Evolutionary conservation across 2,888 invertebrate species (phyloP).

Genomic region (Hydrotaea cyrtoneurina): DNA sequence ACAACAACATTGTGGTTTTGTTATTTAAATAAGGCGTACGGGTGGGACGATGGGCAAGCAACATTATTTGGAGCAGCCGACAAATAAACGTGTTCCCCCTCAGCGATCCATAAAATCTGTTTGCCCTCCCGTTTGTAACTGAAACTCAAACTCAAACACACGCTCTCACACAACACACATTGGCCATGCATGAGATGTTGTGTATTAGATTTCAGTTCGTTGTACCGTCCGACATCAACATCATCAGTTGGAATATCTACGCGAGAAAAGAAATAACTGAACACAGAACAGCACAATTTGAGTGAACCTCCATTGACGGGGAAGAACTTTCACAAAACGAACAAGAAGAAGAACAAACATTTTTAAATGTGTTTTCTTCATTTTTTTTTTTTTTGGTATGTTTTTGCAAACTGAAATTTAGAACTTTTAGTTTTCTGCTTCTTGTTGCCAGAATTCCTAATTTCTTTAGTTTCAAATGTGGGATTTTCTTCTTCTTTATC

Average conservation of each 20-base stretch:
- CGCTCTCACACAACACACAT: neutral
- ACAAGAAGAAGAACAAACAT: neutral
- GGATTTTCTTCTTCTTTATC: neutral
- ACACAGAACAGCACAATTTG: conserved; percentile 13
- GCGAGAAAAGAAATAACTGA: neutral
- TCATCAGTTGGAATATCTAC: neutral
- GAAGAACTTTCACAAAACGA: conserved; percentile 24
- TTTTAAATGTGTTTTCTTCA: neutral
- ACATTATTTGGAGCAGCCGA: conserved; percentile 2
- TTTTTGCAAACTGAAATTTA: neutral
- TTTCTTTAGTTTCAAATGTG: neutral
- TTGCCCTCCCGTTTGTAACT: conserved; percentile 15
- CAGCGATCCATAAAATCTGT: conserved; percentile 37
- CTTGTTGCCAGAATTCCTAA: neutral
- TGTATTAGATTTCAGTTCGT: conserved; percentile 16
- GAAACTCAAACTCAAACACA: neutral
- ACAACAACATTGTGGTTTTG: neutral
- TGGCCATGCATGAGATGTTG: conserved; percentile 23
- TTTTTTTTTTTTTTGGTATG: neutral
- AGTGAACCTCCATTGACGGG: neutral
- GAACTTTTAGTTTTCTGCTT: neutral
- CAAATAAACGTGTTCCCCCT: conserved; percentile 4
- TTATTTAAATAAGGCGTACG: neutral
- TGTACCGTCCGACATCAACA: neutral
- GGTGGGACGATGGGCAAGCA: neutral